phyloP scores from a whole-genome alignment of 2,797 vertebrate genomes.

The Furcifer pardalis region DNA sequence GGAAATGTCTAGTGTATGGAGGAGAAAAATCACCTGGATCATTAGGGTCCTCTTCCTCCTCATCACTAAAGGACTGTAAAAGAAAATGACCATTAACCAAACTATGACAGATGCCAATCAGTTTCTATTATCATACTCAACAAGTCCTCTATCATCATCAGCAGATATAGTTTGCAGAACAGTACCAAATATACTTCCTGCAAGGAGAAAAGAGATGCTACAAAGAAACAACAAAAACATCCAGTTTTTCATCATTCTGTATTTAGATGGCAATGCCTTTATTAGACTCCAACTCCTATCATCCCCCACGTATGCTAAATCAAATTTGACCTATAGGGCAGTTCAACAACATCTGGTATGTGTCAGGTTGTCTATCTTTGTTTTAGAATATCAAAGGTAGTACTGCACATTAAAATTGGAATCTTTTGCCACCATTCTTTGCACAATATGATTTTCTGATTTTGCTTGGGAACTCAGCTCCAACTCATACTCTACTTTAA shows the following conservation, averaged over 20 bases:
- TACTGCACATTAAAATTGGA: background rate
- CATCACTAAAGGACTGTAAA: constrained; percentile 69
- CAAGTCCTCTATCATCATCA: background rate
- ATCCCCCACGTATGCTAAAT: background rate
- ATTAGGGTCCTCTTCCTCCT: constrained; percentile 71
- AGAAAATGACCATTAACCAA: constrained; percentile 16
- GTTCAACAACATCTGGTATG: background rate
- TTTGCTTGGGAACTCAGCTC: background rate
- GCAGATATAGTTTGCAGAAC: background rate
- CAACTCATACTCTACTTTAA: background rate
- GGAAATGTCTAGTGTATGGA: background rate
- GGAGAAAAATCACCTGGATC: constrained; percentile 64
- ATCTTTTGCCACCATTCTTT: background rate
- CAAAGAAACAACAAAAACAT: background rate
- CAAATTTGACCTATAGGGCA: background rate
- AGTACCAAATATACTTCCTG: background rate
- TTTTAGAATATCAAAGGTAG: background rate
- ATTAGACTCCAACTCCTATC: background rate
- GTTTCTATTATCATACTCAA: background rate
- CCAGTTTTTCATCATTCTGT: constrained; percentile 1
- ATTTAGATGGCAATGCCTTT: background rate
- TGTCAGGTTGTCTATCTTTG: background rate
- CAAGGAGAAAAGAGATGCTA: background rate
- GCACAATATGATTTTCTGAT: background rate
- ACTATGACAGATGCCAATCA: background rate